These are phyloP conservation scores for Microplitis demolitor DNA, from an alignment of 1,140 invertebrate genomes.

Conservation along the genomic window DNA sequence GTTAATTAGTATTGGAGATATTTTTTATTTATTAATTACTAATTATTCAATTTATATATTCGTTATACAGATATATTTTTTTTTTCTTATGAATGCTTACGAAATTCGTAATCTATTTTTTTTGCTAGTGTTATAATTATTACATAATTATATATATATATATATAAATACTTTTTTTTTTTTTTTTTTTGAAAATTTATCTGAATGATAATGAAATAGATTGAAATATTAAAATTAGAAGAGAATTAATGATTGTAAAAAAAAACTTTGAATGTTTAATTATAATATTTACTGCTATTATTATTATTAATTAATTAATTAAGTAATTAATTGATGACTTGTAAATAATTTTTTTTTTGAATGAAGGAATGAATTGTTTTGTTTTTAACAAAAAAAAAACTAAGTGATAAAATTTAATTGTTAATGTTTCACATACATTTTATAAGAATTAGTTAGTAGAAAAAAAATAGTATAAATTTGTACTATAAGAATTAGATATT, in stretches of 20 bases:
- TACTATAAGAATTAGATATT: background rate
- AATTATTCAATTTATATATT: no score
- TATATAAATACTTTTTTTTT: background rate
- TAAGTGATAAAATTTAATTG: slow-evolving; percentile 1
- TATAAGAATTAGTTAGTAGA: background rate
- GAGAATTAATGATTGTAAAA: no score
- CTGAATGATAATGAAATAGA: background rate
- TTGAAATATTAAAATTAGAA: background rate
- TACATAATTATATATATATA: background rate
- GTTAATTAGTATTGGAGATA: background rate
- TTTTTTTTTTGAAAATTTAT: background rate
- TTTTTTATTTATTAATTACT: background rate
- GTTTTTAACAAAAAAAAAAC: background rate
- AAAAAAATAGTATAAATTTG: background rate
- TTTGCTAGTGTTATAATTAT: background rate
- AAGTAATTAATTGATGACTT: background rate
- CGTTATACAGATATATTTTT: background rate
- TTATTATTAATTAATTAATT: no score
- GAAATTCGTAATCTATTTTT: background rate
- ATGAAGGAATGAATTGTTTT: background rate
- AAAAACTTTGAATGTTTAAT: no score
- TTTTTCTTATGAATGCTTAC: background rate
- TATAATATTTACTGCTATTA: no score
- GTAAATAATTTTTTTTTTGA: background rate
- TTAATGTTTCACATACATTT: slow-evolving; percentile 7